A percentile compares a stretch with the other conserved stretches of the same genome.
phyloP scores from a whole-genome alignment of 2,113 vertebrate genomes.

The Delphinus delphis region DNA sequence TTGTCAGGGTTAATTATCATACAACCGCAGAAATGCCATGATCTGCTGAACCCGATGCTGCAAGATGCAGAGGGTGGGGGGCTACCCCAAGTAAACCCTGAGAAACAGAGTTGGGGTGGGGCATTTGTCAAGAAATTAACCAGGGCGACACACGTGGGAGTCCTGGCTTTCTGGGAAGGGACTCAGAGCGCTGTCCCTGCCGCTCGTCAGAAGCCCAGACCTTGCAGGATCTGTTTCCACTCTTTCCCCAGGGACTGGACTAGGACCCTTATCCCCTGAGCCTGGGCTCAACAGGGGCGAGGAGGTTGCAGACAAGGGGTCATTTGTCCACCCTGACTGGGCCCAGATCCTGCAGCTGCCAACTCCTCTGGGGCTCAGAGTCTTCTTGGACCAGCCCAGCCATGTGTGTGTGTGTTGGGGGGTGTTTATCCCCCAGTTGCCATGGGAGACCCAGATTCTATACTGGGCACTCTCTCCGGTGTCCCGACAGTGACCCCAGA shows the following conservation, averaged over 20 bases:
- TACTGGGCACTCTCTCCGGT: constrained; percentile 33
- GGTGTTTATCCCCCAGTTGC: constrained; percentile 66
- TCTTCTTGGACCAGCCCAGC: neutral
- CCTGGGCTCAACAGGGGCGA: neutral
- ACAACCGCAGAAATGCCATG: neutral
- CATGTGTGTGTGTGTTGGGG: neutral
- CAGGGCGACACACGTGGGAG: neutral
- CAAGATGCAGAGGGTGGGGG: neutral
- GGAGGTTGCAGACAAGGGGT: constrained; percentile 32
- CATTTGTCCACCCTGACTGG: constrained; percentile 49
- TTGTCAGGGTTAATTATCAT: too few relatives aligned
- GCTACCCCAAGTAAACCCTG: neutral
- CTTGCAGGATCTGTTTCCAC: neutral
- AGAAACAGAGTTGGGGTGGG: neutral
- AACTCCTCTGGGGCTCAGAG: neutral
- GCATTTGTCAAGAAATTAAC: neutral
- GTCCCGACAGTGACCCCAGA: constrained; percentile 71
- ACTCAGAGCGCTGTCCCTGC: accelerated
- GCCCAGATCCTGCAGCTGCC: constrained; percentile 36
- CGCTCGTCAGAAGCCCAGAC: neutral
- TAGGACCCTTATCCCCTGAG: neutral
- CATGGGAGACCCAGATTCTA: constrained; percentile 38
- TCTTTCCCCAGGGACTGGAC: neutral
- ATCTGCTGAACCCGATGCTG: accelerated
- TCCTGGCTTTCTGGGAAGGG: neutral